Evolutionary conservation across 2,797 vertebrate species (phyloP).

Genomic region (Podargus strigoides): DNA sequence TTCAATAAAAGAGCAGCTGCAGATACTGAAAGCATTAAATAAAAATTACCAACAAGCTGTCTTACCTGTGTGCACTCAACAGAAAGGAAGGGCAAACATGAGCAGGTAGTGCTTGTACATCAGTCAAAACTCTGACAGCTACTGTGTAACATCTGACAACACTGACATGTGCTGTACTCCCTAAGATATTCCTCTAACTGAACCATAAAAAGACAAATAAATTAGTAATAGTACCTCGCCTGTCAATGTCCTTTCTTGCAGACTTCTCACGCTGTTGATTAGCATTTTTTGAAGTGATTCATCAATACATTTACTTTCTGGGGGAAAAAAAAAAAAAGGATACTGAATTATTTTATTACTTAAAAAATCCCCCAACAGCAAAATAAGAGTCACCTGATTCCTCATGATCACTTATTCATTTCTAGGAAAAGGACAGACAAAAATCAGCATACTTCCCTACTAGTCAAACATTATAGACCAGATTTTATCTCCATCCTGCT

Average conservation of each 20-base stretch:
- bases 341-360: not conserved
- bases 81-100: constrained; percentile 85
- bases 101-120: constrained; percentile 79
- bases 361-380: not conserved
- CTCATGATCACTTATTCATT: not conserved
- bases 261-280: constrained; percentile 71
- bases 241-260: constrained; percentile 79
- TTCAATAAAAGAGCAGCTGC: constrained; percentile 67
- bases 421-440: constrained; percentile 41
- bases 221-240: constrained; percentile 86
- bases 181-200: constrained; percentile 77
- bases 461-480: constrained; percentile 31
- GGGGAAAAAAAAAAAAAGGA: not conserved
- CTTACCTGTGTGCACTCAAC: constrained; percentile 79
- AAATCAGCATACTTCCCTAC: constrained; percentile 57
- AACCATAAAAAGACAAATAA: constrained; percentile 86
- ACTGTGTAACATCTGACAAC: constrained; percentile 84
- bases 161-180: constrained; percentile 78
- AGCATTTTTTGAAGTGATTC: constrained; percentile 66
- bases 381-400: constrained; percentile 7
- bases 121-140: constrained; percentile 88
- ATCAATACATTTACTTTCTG: constrained; percentile 59
- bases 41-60: constrained; percentile 81
- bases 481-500: not conserved
- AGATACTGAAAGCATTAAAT: constrained; percentile 72